Evolutionary conservation across 2,797 vertebrate species (phyloP), one percentile per base, ranked within the genome.

Genomic region (Emydoidea blandingii): DNA sequence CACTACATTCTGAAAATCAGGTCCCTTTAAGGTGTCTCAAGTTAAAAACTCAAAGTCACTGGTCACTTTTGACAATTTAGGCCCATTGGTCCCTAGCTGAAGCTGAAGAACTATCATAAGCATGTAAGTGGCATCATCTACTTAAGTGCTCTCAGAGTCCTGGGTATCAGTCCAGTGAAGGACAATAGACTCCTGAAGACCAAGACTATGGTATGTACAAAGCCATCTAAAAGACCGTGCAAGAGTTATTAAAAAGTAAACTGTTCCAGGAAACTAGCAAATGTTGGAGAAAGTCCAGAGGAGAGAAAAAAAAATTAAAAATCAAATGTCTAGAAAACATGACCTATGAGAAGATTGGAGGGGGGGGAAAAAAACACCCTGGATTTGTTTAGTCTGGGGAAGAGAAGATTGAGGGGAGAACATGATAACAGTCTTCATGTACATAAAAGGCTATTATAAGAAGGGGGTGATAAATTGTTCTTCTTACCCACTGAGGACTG

Each of bases 191-290:
- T 94, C 92, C 94, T 81, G 23, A 81, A 96, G 92, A 72, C 21
- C 84, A 91, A 34, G 57, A 74, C 31, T 87, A 44, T 25, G 14
- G 72, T 86, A 96, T 82, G 89, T 79, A 91, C 83, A 0, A 92
- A 95, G 84, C 10, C 80, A 76, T 79, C 81, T 83, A 50, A 90
- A 5, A 85, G 72, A 87, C 94, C 74, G 21, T 29, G 34, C 37
- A 52, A 95, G 88, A 94, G 25, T 57, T 91, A 94, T 94, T 96
- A 89, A 92, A 72, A 97, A 96, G 52, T 85, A 72, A 92, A 88
- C 56, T 2, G 2, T 79, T 93, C 88, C 86, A 94, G 86, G 76
- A 88, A 97, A 54, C 62, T 62, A 94, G 68, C 89, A 95, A 94
- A 87, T 96, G 89, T 93, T 72, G 34, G 65, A 72, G n/a, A 41